Evolutionary conservation across 2,113 vertebrate species (phyloP).

Genomic region (Protobothrops flavoviridis): DNA sequence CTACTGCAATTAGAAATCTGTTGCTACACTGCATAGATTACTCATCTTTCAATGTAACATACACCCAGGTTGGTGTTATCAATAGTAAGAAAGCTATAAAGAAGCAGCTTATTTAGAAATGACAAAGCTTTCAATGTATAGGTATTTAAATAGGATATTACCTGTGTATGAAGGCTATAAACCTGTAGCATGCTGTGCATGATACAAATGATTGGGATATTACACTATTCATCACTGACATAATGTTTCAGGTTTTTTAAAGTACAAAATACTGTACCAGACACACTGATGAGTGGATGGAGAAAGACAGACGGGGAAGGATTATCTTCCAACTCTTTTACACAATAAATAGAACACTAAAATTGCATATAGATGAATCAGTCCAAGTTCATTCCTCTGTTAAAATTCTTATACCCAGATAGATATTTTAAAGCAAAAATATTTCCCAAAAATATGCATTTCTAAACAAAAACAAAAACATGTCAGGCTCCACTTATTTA

Average conservation of each 20-base stretch:
- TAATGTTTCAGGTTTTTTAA: background rate
- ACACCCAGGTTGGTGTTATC: slow-evolving; percentile 71
- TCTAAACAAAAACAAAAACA: background rate
- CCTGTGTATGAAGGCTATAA: slow-evolving; percentile 8
- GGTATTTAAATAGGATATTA: background rate
- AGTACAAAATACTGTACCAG: background rate
- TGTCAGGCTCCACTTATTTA: background rate
- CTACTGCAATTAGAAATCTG: slow-evolving; percentile 79
- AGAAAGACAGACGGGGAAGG: background rate
- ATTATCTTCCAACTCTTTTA: background rate
- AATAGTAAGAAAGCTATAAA: slow-evolving; percentile 68
- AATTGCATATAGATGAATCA: background rate
- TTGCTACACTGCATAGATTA: slow-evolving; percentile 81
- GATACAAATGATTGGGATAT: background rate
- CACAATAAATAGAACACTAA: background rate
- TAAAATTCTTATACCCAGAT: background rate
- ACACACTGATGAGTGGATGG: background rate
- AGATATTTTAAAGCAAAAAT: background rate
- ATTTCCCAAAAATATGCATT: background rate
- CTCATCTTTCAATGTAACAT: slow-evolving; percentile 76
- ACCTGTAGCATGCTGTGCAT: background rate
- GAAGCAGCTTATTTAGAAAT: slow-evolving; percentile 68
- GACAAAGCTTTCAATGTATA: slow-evolving; percentile 37
- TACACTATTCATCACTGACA: slow-evolving; percentile 18
- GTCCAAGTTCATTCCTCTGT: background rate